phyloP scores from a whole-genome alignment of 2,797 vertebrate genomes.

The Molossus alvarezi region DNA sequence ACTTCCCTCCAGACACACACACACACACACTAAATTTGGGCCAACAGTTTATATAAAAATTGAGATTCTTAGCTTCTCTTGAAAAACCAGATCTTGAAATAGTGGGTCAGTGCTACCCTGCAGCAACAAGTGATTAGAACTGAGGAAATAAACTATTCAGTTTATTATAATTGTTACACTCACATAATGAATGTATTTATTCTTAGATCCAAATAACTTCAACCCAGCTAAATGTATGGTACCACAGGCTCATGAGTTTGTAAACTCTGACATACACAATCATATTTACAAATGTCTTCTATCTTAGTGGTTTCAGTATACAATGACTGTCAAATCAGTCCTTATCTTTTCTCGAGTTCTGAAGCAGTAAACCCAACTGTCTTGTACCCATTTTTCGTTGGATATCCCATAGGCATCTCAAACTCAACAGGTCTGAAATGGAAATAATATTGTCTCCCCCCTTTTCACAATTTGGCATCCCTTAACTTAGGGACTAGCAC shows the following conservation, averaged over 20 bases:
- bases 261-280: background rate
- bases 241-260: background rate
- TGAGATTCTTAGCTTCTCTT: background rate
- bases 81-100: background rate
- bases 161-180: background rate
- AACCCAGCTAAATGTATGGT: background rate
- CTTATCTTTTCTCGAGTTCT: background rate
- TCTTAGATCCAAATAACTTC: background rate
- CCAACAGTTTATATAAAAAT: slow-evolving; percentile 40
- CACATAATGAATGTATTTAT: background rate
- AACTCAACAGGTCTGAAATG: background rate
- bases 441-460: background rate
- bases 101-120: background rate
- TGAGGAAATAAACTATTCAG: background rate
- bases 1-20: background rate
- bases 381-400: background rate
- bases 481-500: background rate
- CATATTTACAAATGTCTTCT: background rate
- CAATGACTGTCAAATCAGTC: background rate
- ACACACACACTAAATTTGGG: background rate
- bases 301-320: background rate
- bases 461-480: background rate
- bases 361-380: background rate
- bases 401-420: background rate
- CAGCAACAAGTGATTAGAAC: background rate